phyloP scores from a whole-genome alignment of 2,888 invertebrate genomes.

The Tenthredo distinguenda region DNA sequence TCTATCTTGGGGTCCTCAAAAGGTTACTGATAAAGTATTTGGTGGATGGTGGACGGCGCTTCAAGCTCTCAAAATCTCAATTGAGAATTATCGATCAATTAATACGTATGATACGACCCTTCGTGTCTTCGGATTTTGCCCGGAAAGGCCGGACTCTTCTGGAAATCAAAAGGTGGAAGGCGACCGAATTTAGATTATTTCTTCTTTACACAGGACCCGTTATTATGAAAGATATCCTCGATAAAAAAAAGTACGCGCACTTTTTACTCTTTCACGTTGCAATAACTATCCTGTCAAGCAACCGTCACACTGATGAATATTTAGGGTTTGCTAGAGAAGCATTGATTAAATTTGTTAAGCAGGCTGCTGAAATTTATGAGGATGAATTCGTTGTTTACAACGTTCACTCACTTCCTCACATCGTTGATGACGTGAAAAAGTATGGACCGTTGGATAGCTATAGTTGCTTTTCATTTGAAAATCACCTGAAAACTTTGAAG shows the following conservation, averaged over 20 bases:
- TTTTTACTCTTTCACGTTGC: not conserved
- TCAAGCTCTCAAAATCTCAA: not conserved
- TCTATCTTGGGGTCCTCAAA: not conserved
- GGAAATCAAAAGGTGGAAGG: constrained; percentile 1
- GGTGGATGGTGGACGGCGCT: not conserved
- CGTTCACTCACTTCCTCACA: not conserved
- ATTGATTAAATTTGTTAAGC: not conserved
- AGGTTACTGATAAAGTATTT: not conserved
- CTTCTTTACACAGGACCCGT: not conserved
- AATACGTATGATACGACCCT: not conserved
- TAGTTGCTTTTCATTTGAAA: not conserved
- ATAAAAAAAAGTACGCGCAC: not conserved
- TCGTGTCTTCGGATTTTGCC: not conserved
- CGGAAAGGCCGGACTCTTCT: not conserved
- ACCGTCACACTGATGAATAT: not conserved
- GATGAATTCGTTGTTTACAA: constrained; percentile 4
- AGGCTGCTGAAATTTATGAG: not conserved
- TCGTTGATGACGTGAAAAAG: not conserved
- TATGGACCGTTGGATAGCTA: not conserved
- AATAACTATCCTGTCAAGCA: not conserved
- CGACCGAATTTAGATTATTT: not conserved
- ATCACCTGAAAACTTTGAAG: not conserved
- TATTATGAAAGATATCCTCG: not conserved
- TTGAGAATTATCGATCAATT: not conserved
- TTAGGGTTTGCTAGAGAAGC: not conserved